Evolutionary conservation across 2,888 invertebrate species (phyloP).

Genomic region (Cyclophora punctaria): DNA sequence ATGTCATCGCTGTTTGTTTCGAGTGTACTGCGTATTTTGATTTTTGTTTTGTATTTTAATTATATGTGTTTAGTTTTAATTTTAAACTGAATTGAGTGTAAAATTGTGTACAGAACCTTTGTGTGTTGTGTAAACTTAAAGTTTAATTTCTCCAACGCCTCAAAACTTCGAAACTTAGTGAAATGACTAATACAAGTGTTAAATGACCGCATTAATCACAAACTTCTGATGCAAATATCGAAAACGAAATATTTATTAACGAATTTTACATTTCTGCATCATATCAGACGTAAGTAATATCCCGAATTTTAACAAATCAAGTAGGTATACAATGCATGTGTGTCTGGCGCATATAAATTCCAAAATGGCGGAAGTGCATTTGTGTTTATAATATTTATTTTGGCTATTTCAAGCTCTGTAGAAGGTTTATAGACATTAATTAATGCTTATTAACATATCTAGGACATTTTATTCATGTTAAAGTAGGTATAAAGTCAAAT

Average conservation of each 20-base stretch:
- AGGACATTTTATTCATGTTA: too few species aligned
- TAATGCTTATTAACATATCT: too few species aligned
- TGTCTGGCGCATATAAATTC: conserved; percentile 15
- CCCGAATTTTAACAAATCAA: neutral
- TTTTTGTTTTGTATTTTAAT: conserved; percentile 3
- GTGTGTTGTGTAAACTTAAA: conserved; percentile 9
- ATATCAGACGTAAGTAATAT: conserved; percentile 49
- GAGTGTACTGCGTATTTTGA: conserved; percentile 55
- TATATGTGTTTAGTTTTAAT: conserved; percentile 28
- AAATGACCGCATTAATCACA: conserved; percentile 5
- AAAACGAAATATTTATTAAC: conserved; percentile 1
- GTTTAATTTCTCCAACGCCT: too few species aligned
- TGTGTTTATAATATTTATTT: conserved; percentile 41
- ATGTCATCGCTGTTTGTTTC: conserved; percentile 42
- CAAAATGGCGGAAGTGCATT: conserved; percentile 59
- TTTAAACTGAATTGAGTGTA: conserved; percentile 24
- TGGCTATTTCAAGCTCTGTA: conserved; percentile 13
- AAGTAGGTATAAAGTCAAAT: conserved; percentile 6
- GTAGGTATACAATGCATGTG: conserved; percentile 5
- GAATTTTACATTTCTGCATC: conserved; percentile 3
- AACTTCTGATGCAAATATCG: conserved; percentile 2
- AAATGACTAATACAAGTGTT: neutral
- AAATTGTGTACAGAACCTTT: conserved; percentile 32
- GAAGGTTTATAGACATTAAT: too few species aligned
- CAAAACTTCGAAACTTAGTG: conserved; percentile 2